These are phyloP conservation scores for Megalops cyprinoides DNA, from an alignment of 2,797 vertebrate genomes.

Conservation along the genomic window DNA sequence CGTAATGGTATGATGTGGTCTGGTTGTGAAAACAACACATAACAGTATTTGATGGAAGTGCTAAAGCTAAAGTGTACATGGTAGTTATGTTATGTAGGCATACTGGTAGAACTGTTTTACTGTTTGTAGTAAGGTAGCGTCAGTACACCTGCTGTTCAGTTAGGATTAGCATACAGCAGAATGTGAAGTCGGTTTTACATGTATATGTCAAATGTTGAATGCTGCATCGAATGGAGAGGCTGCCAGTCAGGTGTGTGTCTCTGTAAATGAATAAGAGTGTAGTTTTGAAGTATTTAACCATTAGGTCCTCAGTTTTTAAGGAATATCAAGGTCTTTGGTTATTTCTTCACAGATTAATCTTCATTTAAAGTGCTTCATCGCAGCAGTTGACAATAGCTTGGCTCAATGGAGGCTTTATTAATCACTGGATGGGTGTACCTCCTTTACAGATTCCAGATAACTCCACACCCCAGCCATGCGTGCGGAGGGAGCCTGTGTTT, in stretches of 20 bases:
- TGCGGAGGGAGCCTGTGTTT: slow-evolving; percentile 44
- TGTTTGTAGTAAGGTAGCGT: too few relatives aligned
- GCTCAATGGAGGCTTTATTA: slow-evolving; percentile 26
- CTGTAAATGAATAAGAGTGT: background rate
- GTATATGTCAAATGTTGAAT: background rate
- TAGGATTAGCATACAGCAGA: background rate
- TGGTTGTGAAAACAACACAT: too few relatives aligned
- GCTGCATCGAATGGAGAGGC: background rate
- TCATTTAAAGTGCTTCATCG: background rate
- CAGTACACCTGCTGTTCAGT: background rate
- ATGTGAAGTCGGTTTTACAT: background rate
- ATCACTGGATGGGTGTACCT: slow-evolving; percentile 47
- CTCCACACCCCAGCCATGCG: slow-evolving; percentile 34
- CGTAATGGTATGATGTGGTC: too few relatives aligned
- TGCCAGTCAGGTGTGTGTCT: background rate
- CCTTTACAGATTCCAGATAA: slow-evolving; percentile 54
- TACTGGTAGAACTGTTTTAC: too few relatives aligned
- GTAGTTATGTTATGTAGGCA: too few relatives aligned
- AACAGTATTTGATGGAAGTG: too few relatives aligned
- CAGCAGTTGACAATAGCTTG: slow-evolving; percentile 25
- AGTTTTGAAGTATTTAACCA: background rate
- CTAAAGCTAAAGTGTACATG: too few relatives aligned
- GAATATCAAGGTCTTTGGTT: background rate
- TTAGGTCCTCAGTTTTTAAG: background rate
- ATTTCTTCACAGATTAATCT: background rate